Evolutionary conservation across 2,888 invertebrate species (phyloP), one percentile per base, ranked within the genome.

Genomic region (Drosophila suboccidentalis): DNA sequence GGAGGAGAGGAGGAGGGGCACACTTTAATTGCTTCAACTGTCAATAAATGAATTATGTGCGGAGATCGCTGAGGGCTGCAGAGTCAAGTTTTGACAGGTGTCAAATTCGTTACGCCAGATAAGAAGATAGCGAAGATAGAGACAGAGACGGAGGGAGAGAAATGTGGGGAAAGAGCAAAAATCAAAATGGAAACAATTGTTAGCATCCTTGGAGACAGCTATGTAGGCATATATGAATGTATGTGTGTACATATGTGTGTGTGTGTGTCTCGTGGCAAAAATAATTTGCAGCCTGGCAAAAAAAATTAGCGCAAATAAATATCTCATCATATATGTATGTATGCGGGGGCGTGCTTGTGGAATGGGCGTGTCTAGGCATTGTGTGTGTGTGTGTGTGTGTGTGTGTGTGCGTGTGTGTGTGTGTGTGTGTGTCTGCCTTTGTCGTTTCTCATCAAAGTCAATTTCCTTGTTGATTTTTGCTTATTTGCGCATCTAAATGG

Each of bases 391-490:
- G n/a, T 39, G 15, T 47, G 1, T 55, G 11, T 43, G n/a, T 50
- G 15, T 65, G 26, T 43, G 17, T 63, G 46, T 44, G 22, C 44
- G 47, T 46, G 15, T 47, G 1, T 55, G 11, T 43, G n/a, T 50
- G 15, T 65, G 26, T 43, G 17, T 63, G 46, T 44, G 22, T 44
- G 47, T 46, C 17, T 41, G 75, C 54, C 39, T 39, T 46, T 69
- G 70, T 63, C 72, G 58, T 58, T 55, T 66, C 78, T 83, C 87
- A 80, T 89, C 83, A 80, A 89, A 86, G 88, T 86, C 90, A 89
- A 86, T 86, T 89, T 89, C 62, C 78, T 72, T 89, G 89, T 86
- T 89, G 90, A 89, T 89, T 86, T 89, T 89, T 87, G 88, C 83
- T 82, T 86, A 86, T 86, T 89, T 86, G 88, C 83, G 75, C 86